Evolutionary conservation across 2,888 invertebrate genomes (phyloP).

Genomic region (Spatulosminthurus flaviceps): DNA sequence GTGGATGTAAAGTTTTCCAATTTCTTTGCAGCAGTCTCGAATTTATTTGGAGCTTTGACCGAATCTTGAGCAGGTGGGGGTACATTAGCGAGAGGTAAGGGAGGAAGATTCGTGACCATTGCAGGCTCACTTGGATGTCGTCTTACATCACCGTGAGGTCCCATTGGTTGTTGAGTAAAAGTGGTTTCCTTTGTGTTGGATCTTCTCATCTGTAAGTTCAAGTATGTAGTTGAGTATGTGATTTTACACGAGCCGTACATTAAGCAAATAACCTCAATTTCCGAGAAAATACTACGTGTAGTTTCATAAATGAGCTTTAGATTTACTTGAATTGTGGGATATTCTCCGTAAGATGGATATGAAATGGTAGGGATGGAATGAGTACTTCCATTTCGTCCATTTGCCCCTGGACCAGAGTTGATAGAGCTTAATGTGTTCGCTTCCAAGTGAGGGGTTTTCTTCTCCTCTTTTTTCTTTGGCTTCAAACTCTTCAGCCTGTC

Average conservation of each 20-base stretch:
- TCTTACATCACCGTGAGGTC: conserved; percentile 34
- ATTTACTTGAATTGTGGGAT: conserved; percentile 54
- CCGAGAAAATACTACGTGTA: too few relatives aligned
- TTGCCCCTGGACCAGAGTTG: conserved; percentile 22
- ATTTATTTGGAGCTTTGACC: conserved; percentile 51
- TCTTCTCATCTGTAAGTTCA: conserved; percentile 48
- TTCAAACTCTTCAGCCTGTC: conserved; percentile 60
- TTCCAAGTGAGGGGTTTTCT: conserved; percentile 39
- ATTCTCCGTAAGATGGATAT: conserved; percentile 53
- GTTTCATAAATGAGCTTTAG: not conserved
- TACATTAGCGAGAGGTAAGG: conserved; percentile 45
- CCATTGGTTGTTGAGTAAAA: conserved; percentile 37
- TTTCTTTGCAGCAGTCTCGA: conserved; percentile 60
- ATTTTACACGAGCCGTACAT: too few relatives aligned
- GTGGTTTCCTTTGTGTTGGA: conserved; percentile 48
- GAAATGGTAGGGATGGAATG: conserved; percentile 52
- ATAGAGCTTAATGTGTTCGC: conserved; percentile 31
- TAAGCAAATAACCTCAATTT: too few relatives aligned
- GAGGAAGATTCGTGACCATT: conserved; percentile 30
- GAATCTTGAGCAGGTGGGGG: not conserved
- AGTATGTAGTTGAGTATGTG: too few relatives aligned
- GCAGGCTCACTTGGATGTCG: conserved; percentile 44
- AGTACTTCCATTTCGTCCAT: conserved; percentile 49
- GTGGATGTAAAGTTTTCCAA: conserved; percentile 62
- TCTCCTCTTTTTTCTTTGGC: conserved; percentile 50